These are phyloP conservation scores for Eurytoma adleriae DNA, from an alignment of 2,888 invertebrate species.

Conservation along the genomic window DNA sequence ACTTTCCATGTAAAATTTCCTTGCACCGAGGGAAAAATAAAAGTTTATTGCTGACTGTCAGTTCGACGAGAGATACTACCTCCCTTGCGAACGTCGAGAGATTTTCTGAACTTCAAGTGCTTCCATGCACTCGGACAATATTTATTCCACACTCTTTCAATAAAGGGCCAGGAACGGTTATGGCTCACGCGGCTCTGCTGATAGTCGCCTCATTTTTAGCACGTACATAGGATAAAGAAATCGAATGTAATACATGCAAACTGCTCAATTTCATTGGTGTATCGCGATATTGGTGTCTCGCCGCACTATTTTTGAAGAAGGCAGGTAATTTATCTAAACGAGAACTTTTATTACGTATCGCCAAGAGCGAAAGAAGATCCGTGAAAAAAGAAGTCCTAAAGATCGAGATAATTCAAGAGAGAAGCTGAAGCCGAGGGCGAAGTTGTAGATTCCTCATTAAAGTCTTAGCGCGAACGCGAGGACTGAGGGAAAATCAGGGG, in stretches of 20 bases:
- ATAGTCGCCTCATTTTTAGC: constrained; percentile 26
- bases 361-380: background rate
- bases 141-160: constrained; percentile 13
- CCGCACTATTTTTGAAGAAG: background rate
- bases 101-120: background rate
- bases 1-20: background rate
- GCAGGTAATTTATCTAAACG: too few species aligned
- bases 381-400: background rate
- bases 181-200: background rate
- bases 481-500: background rate
- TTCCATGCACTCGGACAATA: background rate
- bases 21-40: constrained; percentile 6
- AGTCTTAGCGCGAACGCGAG: constrained; percentile 31
- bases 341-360: too few species aligned
- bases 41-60: background rate
- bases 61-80: background rate
- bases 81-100: background rate
- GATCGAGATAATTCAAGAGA: background rate
- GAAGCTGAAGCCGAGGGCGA: background rate
- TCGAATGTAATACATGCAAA: constrained; percentile 51
- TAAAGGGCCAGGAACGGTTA: background rate
- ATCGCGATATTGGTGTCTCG: constrained; percentile 3
- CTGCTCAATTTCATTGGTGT: constrained; percentile 46
- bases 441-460: constrained; percentile 52
- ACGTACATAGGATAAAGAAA: background rate